Evolutionary conservation across 2,888 invertebrate species (phyloP), one percentile per base, ranked within the genome.

Genomic region (Tipula lateralis): DNA sequence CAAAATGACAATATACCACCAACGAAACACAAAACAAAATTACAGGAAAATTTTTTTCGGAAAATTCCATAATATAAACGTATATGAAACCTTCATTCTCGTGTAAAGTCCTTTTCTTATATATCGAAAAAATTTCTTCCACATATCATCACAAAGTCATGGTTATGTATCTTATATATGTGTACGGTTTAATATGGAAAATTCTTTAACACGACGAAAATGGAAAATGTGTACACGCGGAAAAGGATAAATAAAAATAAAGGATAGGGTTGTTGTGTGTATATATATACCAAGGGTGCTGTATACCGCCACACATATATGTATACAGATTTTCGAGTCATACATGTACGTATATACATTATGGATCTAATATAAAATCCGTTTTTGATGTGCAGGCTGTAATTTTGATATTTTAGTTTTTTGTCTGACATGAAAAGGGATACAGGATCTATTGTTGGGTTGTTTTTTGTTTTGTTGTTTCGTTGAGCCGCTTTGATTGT

Each of bases 1-100:
- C 82, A 82, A 82, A 82, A 82, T 82, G 82, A 82, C 82, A 82
- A 82, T 82, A 82, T 32, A 82, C 66, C 66, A 66, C 66, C 66
- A 66, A 66, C 66, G 24, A 66, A 66, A 66, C 4, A 50, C n/a
- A 50, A 16, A 44, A 44, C 19, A 83, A 83, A 34, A 32, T 83
- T 83, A 34, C 83, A 83, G 34, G 83, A 83, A 66, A 66, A 44
- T 44, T 66, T 83, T 83, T 83, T 34, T 30, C 16, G 66, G 24
- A 66, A 66, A 66, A 66, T 66, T 66, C 66, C 66, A 1, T 66
- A 66, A 66, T 66, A 66, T 66, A 66, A 66, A 66, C 66, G 66
- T 66, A 66, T 66, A 24, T 66, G 66, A 9, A 66, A 66, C 66
- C 66, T 66, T 66, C 66, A 66, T 66, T 66, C 66, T 66, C 24